Base-by-base conservation (phyloP, 1,140 invertebrate genomes). In the Apocrypta bakeri region DNA sequence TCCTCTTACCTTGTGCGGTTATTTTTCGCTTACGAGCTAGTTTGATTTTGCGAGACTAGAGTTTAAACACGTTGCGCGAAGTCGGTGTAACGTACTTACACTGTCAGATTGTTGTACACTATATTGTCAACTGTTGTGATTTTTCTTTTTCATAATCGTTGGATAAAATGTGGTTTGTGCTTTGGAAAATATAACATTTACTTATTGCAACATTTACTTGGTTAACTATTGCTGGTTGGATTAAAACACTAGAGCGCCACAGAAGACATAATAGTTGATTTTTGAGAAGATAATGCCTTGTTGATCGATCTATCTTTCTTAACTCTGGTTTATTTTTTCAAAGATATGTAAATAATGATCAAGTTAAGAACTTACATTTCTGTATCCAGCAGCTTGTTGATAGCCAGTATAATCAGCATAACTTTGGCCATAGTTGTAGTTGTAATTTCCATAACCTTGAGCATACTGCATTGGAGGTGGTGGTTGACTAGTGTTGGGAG, bases 401-500 rank as follows among this genome's bases (percentile, higher is more conserved):
- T 84, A 84, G 40, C 69, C 77, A 48, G 83, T 74, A 64, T 92
- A 92, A 84, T 92, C 88, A n/a, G 83, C n/a, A 64, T 92, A 92
- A 29, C 85, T 83, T 71, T 88, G 88, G 11, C 85, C 87, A 77
- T 92, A 91, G 76, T 88, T 89, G 61, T 91, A 90, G 82, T 90
- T 91, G 78, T 90, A 90, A 64, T 92, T 84, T 25, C 72, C 79
- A 56, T 84, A 92, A 11, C 88, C 87, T 73, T 87, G 89, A 72
- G 88, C 88, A 74, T 91, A 91, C 12, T 88, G 83, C 37, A 91
- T 86, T 21, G 87, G 87, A 40, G 90, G 90, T 24, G 91, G 91
- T 29, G 90, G 89, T 85, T 90, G 91, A 83, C 87, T 89, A 17
- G 90, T 89, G 69, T 90, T 91, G 2, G 90, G 89, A 37, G 89